A percentile compares a stretch with the other conserved stretches of the same genome.
Evolutionary conservation across 2,888 invertebrate species (phyloP).

Genomic region (Pteria penguin): DNA sequence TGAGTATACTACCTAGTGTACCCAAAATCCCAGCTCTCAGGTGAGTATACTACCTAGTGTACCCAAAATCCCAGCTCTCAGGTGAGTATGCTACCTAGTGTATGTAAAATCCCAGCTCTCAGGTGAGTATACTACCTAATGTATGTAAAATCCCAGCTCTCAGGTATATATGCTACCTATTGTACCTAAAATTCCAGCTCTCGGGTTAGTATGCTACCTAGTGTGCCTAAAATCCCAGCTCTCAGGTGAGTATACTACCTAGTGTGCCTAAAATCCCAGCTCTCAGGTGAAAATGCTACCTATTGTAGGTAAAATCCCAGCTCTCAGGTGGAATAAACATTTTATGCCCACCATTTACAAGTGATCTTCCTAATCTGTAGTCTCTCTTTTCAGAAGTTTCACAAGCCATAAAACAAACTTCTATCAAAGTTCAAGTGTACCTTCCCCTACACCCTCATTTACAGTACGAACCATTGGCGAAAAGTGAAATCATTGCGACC

Average conservation of each 20-base stretch:
- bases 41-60: slow-evolving; percentile 48
- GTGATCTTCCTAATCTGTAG: too few relatives aligned
- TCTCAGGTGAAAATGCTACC: too few relatives aligned
- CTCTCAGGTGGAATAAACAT: too few relatives aligned
- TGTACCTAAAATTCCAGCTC: slow-evolving; percentile 67
- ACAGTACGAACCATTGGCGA: neutral
- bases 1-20: too few relatives aligned
- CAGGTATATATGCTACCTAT: slow-evolving; percentile 46
- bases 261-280: too few relatives aligned
- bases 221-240: slow-evolving; percentile 68
- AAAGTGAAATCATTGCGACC: neutral
- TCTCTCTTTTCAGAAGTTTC: too few relatives aligned
- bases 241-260: too few relatives aligned
- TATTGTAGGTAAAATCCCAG: too few relatives aligned
- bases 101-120: slow-evolving; percentile 66
- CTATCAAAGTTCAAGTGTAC: too few relatives aligned
- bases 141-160: neutral
- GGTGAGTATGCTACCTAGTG: slow-evolving; percentile 63
- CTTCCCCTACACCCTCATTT: too few relatives aligned
- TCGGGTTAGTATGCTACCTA: slow-evolving; percentile 67
- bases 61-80: slow-evolving; percentile 66
- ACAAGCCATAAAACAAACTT: too few relatives aligned
- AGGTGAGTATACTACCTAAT: slow-evolving; percentile 55
- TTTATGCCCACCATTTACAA: too few relatives aligned
- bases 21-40: neutral